Percentiles rank a stretch among this genome's conserved stretches.
These are phyloP conservation scores for Helostoma temminkii DNA, from an alignment of 2,797 vertebrate genomes.

Conservation along the genomic window DNA sequence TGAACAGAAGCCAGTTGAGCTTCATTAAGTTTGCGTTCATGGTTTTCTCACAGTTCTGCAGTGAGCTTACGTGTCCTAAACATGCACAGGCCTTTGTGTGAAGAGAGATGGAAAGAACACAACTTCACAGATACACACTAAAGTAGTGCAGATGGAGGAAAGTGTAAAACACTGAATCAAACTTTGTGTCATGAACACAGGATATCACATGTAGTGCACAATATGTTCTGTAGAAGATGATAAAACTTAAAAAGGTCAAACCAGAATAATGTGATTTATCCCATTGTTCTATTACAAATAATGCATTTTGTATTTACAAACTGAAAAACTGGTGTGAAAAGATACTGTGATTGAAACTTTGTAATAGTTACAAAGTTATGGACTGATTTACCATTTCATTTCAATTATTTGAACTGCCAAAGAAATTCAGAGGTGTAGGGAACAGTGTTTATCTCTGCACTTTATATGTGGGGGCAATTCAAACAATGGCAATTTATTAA, in stretches of 20 bases:
- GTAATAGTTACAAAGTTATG: too few relatives aligned
- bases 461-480: not conserved
- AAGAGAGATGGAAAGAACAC: conserved; percentile 32
- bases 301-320: not conserved
- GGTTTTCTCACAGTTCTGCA: conserved; percentile 56
- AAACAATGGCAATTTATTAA: not conserved
- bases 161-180: conserved; percentile 12
- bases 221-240: not conserved
- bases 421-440: not conserved
- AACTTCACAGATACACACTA: conserved; percentile 40
- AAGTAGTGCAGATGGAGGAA: conserved; percentile 12
- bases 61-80: conserved; percentile 54
- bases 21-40: conserved; percentile 39
- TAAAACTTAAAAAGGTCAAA: not conserved
- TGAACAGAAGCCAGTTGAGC: conserved; percentile 36
- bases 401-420: not conserved
- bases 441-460: not conserved
- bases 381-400: not conserved
- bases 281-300: not conserved
- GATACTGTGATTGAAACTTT: not conserved
- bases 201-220: not conserved
- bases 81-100: conserved; percentile 51
- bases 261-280: not conserved
- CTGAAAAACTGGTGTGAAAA: not conserved
- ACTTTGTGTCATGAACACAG: conserved; percentile 14